Evolutionary conservation across 2,797 vertebrate species (phyloP).

Genomic region (Xerus rutilus): DNA sequence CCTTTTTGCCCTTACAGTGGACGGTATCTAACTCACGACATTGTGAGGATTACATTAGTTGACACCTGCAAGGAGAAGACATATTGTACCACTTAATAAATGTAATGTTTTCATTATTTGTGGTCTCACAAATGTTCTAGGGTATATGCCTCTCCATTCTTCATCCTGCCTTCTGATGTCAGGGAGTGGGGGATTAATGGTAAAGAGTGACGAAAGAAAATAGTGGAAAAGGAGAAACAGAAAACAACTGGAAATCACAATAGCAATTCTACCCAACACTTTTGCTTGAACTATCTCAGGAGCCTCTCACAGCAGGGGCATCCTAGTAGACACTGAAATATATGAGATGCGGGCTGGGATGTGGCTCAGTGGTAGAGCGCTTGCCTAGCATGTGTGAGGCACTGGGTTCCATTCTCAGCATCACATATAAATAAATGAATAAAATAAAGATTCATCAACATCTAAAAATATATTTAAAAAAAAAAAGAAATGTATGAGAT

Average conservation of each 20-base stretch:
- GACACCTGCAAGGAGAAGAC: neutral
- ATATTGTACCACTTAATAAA: slow-evolving; percentile 7
- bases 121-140: neutral
- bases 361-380: no score
- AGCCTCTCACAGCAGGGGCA: neutral
- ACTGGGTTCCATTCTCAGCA: no score
- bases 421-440: no score
- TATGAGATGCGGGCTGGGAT: no score
- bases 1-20: neutral
- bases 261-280: neutral
- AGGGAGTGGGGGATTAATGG: neutral
- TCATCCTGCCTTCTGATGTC: neutral
- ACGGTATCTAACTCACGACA: neutral
- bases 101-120: slow-evolving; percentile 16
- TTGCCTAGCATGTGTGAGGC: no score
- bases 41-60: slow-evolving; percentile 30
- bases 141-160: neutral
- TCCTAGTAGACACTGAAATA: slow-evolving; percentile 32
- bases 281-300: neutral
- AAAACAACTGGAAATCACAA: slow-evolving; percentile 33
- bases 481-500: neutral
- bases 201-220: slow-evolving; percentile 10
- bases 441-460: no score
- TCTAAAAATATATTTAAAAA: no score
- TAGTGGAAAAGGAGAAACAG: slow-evolving; percentile 18